Base-by-base conservation (phyloP, 2,888 invertebrate genomes). In the Eristalis arbustorum region DNA sequence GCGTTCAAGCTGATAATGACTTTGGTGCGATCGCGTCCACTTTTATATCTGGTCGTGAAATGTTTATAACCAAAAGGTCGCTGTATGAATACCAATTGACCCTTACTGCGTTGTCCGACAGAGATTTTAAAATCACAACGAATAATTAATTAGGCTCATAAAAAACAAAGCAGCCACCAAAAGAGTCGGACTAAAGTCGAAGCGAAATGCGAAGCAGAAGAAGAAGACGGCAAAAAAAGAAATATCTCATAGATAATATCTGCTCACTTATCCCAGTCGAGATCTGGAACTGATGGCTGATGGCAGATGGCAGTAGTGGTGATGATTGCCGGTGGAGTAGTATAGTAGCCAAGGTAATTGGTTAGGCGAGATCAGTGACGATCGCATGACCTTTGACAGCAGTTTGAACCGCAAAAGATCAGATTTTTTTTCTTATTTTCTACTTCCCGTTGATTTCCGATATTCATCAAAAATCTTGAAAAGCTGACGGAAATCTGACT, bases 1-100 rank as follows among this genome's bases (percentile, higher is more conserved):
- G 71, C 71, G 72, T 73, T 72, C 78, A 72, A 87, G 23, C 49
- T 59, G 72, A 71, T 79, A 82, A 83, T 87, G 83, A 83, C 67
- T 83, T 57, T 67, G 23, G 11, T 59, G 64, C 61, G 75, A 49
- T 72, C 67, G 63, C 59, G 74, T 83, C 79, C 87, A 78, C 83
- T 83, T 87, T 87, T 87, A 87, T 87, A 81, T 87, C 57, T 79
- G 42, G 37, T 42, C 49, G 31, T 71, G 49, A 56, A 59, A 76
- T 66, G 72, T 57, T 22, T 63, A 72, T 62, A 31, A 42, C 31
- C 62, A 66, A 75, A 75, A 78, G 63, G 57, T 66, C 64, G 69
- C 61, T 31, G 34, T 66, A 69, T 81, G 81, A 77, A 85, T 85
- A 78, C 61, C 61, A 74, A 81, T 81, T 82, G 66, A 77, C 77